Conservation (phyloP, 2,888 invertebrate genomes). For the Nebria salina region DNA sequence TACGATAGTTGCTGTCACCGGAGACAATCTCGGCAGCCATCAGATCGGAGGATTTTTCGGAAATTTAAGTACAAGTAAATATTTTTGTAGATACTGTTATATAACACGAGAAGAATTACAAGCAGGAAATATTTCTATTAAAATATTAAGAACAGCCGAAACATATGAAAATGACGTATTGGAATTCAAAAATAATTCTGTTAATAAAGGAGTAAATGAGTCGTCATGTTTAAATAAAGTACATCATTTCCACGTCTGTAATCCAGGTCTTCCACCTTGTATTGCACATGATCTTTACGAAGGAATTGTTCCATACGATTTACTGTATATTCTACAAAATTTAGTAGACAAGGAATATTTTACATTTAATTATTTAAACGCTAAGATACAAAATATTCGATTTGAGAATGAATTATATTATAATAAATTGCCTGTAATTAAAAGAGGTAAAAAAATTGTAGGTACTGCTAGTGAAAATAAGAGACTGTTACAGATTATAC, state of each 20-base stretch:
- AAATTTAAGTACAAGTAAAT: constrained; percentile 51
- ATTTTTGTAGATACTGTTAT: constrained; percentile 53
- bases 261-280: too few relatives aligned
- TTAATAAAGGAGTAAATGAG: constrained; percentile 47
- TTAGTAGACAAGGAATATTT: constrained; percentile 45
- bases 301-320: constrained; percentile 49
- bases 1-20: constrained; percentile 49
- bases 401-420: constrained; percentile 22
- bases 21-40: constrained; percentile 53
- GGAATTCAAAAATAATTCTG: constrained; percentile 3
- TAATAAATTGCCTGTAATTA: constrained; percentile 30
- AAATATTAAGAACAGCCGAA: constrained; percentile 19
- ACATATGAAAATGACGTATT: constrained; percentile 29
- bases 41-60: constrained; percentile 53
- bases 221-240: constrained; percentile 49
- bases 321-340: constrained; percentile 48
- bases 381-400: constrained; percentile 28
- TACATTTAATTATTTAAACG: constrained; percentile 41
- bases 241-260: too few relatives aligned
- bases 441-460: constrained; percentile 31
- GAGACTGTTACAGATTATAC: constrained; percentile 22
- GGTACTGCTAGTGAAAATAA: constrained; percentile 24
- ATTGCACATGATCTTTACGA: constrained; percentile 50
- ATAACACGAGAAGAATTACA: constrained; percentile 25
- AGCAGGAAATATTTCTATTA: constrained; percentile 16